Evolutionary conservation across 1,140 invertebrate genomes (phyloP).

Genomic region (Drosophila kohkoa): DNA sequence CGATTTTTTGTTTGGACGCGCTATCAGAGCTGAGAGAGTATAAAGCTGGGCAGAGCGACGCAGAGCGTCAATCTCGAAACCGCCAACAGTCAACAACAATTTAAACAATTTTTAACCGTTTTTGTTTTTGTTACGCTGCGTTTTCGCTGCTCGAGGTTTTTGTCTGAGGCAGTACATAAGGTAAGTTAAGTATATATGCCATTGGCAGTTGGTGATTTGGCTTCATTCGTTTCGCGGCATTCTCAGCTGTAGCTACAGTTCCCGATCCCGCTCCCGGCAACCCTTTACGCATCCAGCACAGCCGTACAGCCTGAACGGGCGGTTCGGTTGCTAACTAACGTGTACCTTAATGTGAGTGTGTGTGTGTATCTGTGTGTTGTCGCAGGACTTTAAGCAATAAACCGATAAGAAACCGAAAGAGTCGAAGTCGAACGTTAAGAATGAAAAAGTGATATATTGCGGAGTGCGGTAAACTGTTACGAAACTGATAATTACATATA

Average conservation of each 20-base stretch:
- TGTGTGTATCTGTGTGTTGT: slow-evolving; percentile 17
- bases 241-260: slow-evolving; percentile 63
- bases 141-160: slow-evolving; percentile 58
- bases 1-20: slow-evolving; percentile 48
- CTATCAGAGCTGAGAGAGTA: slow-evolving; percentile 50
- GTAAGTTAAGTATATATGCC: slow-evolving; percentile 69
- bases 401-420: background rate
- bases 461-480: slow-evolving; percentile 19
- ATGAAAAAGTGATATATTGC: slow-evolving; percentile 31
- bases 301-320: slow-evolving; percentile 2
- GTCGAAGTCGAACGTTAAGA: slow-evolving; percentile 5
- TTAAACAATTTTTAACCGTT: slow-evolving; percentile 76
- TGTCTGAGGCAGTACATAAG: slow-evolving; percentile 35
- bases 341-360: slow-evolving; percentile 39
- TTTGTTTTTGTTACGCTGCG: slow-evolving; percentile 42
- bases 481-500: background rate
- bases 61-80: slow-evolving; percentile 32
- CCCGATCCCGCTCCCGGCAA: slow-evolving; percentile 36
- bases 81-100: slow-evolving; percentile 61
- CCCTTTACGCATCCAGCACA: background rate
- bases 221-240: slow-evolving; percentile 78
- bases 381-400: slow-evolving; percentile 35
- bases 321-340: slow-evolving; percentile 15
- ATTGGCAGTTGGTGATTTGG: slow-evolving; percentile 73
- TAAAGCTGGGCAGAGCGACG: slow-evolving; percentile 24